Evolutionary conservation across 2,113 vertebrate species (phyloP), one percentile per base, ranked within the genome.

Genomic region (Odocoileus hemionus): DNA sequence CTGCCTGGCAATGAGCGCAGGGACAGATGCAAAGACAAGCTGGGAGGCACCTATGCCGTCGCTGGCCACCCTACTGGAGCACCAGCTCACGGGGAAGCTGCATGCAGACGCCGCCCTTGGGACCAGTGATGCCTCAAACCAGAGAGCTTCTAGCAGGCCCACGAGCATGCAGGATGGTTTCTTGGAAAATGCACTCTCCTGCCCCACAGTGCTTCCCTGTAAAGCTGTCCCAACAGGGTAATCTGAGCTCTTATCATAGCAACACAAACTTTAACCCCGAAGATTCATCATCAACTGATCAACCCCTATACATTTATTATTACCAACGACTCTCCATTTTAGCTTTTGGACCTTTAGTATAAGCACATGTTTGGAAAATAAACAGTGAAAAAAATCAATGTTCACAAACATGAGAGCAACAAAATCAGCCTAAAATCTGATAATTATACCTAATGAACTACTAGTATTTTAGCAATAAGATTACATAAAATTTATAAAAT

Each of bases 161-260:
- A 95, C 23, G 57, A 95, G 97, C 95, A 98, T 98, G 97, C 86
- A 19, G 50, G 84, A 79, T 88, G 58, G 45, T 96, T 96, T 89
- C 94, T 94, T 97, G 88, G 78, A 96, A 92, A 96, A 89, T 1
- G 26, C 64, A 89, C 97, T 94, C 96, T 79, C 30, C 43, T 25
- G 39, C 84, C 28, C 88, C 76, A 28, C 61, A 91, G 60, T 61
- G 74, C 74, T 92, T 89, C 36, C 89, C 67, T 95, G 78, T 79
- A 67, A 13, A 96, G 61, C 57, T 96, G 76, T 70, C 8, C n/a
- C 84, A 84, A 74, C 57, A 89, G 52, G 43, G 83, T 52, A 92
- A 70, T 60, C 67, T 64, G 50, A 95, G 8, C 26, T 86, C 21
- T 80, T 91, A 23, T 15, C n/a, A 50, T 39, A 93, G n/a, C 79